These are phyloP conservation scores for Mongoloraphidia duomilia DNA, from an alignment of 2,888 invertebrate genomes.

Conservation along the genomic window DNA sequence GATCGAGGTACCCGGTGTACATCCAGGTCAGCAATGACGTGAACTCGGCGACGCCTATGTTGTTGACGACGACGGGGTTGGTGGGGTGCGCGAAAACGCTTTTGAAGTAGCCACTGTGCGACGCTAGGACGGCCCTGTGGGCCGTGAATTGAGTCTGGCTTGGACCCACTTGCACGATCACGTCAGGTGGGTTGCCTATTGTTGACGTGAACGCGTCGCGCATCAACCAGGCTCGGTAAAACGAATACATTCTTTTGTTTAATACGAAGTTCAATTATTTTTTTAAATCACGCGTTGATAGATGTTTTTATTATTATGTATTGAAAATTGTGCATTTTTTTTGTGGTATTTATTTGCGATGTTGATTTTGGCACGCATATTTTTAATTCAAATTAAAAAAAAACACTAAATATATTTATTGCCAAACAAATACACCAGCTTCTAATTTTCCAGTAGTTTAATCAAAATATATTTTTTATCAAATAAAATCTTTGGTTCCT, in stretches of 20 bases:
- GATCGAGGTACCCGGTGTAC: slow-evolving; percentile 58
- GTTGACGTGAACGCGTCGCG: slow-evolving; percentile 16
- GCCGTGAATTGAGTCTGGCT: slow-evolving; percentile 50
- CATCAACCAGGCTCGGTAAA: slow-evolving; percentile 31
- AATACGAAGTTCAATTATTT: too few relatives aligned
- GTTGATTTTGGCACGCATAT: too few relatives aligned
- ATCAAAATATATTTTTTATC: too few relatives aligned
- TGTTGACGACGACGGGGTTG: slow-evolving; percentile 34
- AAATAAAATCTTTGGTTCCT: too few relatives aligned
- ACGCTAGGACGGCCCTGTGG: slow-evolving; percentile 46
- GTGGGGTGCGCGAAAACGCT: slow-evolving; percentile 36
- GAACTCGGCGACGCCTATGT: slow-evolving; percentile 45
- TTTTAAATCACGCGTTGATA: too few relatives aligned
- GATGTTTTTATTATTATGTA: too few relatives aligned
- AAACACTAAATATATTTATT: too few relatives aligned
- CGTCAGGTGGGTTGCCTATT: slow-evolving; percentile 39
- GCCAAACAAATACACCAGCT: too few relatives aligned
- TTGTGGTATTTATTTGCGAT: too few relatives aligned
- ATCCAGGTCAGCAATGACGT: slow-evolving; percentile 56
- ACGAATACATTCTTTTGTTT: slow-evolving; percentile 26
- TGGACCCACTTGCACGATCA: slow-evolving; percentile 46
- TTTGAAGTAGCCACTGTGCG: slow-evolving; percentile 58
- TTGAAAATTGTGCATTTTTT: too few relatives aligned
- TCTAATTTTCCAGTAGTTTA: too few relatives aligned
- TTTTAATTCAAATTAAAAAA: too few relatives aligned